Base-by-base conservation (phyloP, 2,113 vertebrate species). In the Mormyrus lacerda region DNA sequence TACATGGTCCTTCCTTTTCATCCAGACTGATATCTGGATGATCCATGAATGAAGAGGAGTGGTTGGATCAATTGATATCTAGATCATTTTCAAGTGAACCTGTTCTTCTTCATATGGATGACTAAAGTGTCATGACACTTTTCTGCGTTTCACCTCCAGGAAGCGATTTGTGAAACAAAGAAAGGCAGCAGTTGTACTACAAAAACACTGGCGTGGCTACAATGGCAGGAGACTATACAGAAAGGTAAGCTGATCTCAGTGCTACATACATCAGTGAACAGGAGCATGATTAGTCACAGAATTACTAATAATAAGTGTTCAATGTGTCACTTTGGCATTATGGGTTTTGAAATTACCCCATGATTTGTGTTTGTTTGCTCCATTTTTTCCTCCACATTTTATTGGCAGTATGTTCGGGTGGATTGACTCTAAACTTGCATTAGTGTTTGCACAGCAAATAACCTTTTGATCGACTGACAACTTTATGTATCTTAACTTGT, bases 121-220 rank as follows among this genome's bases (percentile, higher is more conserved):
- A 82, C 84, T 8, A 24, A 44, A 88, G 82, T 42, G 17, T 45
- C 24, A 48, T 13, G 13, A 17, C 13, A 35, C 0, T 58, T 3
- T 17, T 85, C 90, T 58, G 35, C 2, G 13, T 5, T 35, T 13
- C 90, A 35, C 89, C 90, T 95, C 79, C 88, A 99, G 98, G 93
- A 97, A 94, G 92, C 92, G 90, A 86, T 99, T 98, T 92, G 90
- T 99, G 92, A 95, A 89, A 88, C 97, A 97, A 94, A 96, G 93
- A 89, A 92, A 1, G 3, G 96, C 97, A 35, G 97, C 96, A 11
- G 88, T 97, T 90, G 94, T 95, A 87, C 90, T 99, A 90, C 98
- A 99, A 95, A 96, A 93, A 55, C n/a, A 90, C 27, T 99, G 98
- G 98, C 93, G 96, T 91, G 95, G 95, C 79, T 93, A 96, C 90